phyloP scores from a whole-genome alignment of 2,113 vertebrate species.

The Anhinga anhinga region DNA sequence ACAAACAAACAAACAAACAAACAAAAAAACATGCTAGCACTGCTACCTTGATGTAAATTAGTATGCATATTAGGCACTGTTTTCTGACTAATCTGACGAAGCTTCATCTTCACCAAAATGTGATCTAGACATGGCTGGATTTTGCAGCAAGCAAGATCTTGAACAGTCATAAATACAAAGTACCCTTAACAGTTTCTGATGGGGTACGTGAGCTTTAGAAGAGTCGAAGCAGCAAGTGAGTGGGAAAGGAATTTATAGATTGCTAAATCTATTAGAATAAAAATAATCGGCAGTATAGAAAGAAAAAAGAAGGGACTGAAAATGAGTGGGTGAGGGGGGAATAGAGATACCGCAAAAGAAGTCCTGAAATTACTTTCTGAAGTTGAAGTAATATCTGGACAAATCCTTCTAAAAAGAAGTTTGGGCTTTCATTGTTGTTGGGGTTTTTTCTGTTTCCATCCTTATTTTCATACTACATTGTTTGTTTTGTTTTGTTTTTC shows the following conservation, averaged over 20 bases:
- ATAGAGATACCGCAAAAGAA: background rate
- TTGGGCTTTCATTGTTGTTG: no score
- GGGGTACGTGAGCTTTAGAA: background rate
- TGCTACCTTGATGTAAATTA: background rate
- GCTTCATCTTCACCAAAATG: background rate
- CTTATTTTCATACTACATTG: background rate
- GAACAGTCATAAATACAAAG: background rate
- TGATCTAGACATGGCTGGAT: rapidly evolving
- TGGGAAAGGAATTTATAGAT: background rate
- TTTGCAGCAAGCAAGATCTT: background rate
- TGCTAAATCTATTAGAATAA: background rate
- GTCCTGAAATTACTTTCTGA: background rate
- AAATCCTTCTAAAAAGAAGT: background rate
- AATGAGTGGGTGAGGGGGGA: rapidly evolving
- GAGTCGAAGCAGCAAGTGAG: background rate
- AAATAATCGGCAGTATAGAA: background rate
- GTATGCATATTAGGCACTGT: background rate
- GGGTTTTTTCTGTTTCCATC: background rate
- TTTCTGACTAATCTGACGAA: background rate
- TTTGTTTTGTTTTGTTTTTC: background rate
- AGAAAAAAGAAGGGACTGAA: background rate
- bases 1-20: background rate
- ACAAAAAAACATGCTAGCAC: background rate
- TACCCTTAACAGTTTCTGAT: background rate
- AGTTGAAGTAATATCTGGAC: background rate